Percentiles rank a stretch among this genome's conserved stretches.
Evolutionary conservation across 2,888 invertebrate species (phyloP).

Genomic region (Dasypolia templi): DNA sequence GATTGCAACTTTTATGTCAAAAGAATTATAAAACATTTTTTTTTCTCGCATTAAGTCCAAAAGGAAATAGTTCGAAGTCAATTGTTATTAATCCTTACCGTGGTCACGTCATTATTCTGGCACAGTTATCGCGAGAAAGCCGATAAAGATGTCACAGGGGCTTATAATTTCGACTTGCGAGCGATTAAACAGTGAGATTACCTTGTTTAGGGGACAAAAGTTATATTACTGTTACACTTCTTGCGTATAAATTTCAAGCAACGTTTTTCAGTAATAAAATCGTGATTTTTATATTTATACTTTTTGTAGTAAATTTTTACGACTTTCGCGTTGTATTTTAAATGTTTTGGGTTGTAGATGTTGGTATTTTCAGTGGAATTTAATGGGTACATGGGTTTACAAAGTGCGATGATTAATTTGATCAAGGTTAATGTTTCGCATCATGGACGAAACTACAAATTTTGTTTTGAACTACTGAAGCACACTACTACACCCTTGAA

Average conservation of each 20-base stretch:
- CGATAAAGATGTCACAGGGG: conserved; percentile 87
- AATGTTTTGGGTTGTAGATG: conserved; percentile 33
- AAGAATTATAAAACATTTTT: not conserved
- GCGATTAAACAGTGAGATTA: conserved; percentile 77
- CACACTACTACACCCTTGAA: not conserved
- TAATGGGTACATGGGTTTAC: conserved; percentile 24
- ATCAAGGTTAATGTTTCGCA: conserved; percentile 37
- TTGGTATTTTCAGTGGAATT: conserved; percentile 46
- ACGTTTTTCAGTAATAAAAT: conserved; percentile 62
- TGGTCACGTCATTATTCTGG: conserved; percentile 65
- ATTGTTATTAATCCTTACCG: conserved; percentile 33
- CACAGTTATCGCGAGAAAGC: conserved; percentile 65
- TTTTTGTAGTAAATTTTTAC: conserved; percentile 48
- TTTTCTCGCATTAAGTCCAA: not conserved
- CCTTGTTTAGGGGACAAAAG: conserved; percentile 71
- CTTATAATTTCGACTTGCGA: conserved; percentile 76
- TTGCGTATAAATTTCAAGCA: conserved; percentile 57
- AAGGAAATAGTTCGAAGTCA: conserved; percentile 20
- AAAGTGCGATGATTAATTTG: conserved; percentile 8
- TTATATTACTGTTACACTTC: conserved; percentile 62
- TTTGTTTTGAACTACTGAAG: not conserved
- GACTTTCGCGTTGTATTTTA: conserved; percentile 40
- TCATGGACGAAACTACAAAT: conserved; percentile 20
- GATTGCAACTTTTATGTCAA: no score
- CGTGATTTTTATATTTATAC: conserved; percentile 46